phyloP scores from a whole-genome alignment of 2,797 vertebrate genomes.

The Hippocampus kuda region DNA sequence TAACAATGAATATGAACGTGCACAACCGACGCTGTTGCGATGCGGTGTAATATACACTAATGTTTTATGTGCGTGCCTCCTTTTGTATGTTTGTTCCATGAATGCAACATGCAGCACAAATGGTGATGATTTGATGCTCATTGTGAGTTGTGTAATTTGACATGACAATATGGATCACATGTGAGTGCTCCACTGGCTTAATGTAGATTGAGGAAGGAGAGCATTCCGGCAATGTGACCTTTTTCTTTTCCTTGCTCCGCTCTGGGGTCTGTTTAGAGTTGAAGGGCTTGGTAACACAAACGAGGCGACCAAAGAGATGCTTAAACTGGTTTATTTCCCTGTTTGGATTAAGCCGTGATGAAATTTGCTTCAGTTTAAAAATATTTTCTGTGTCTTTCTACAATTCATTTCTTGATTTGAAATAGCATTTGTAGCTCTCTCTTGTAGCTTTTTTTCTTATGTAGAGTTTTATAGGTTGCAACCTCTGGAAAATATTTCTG shows the following conservation, averaged over 20 bases:
- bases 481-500: too few relatives aligned
- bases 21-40: neutral
- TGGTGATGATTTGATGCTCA: neutral
- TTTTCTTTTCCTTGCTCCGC: constrained; percentile 56
- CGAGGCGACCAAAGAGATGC: constrained; percentile 55
- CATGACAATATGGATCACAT: constrained; percentile 1
- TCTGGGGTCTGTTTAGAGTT: constrained; percentile 58
- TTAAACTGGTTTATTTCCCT: constrained; percentile 38
- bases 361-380: too few relatives aligned
- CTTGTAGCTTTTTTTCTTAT: too few relatives aligned
- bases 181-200: constrained; percentile 2
- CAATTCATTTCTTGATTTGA: neutral
- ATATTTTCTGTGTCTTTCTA: neutral
- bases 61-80: neutral
- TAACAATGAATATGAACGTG: neutral
- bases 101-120: neutral
- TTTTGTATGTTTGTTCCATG: neutral
- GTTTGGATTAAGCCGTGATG: neutral
- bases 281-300: constrained; percentile 63
- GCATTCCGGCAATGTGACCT: constrained; percentile 58
- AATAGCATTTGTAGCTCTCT: neutral
- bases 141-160: neutral
- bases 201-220: constrained; percentile 35
- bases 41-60: neutral
- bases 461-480: too few relatives aligned